Base-by-base conservation (phyloP, 2,888 invertebrate species). In the Mimumesa dahlbomi region DNA sequence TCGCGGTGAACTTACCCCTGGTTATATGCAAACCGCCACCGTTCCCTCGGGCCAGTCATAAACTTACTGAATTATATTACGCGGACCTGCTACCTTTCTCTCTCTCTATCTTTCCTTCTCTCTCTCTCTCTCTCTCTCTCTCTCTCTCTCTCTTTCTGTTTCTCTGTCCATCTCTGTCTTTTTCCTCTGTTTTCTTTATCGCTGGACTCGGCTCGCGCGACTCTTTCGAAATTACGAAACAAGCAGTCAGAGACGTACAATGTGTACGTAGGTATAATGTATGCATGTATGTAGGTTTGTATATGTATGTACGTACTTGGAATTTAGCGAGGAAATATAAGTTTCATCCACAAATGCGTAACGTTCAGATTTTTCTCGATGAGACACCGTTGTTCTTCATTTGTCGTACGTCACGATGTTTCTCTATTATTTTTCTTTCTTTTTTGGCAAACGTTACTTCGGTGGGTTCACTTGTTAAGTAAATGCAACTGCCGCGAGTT, bases 21-120 rank as follows among this genome's bases (percentile, higher is more conserved):
- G 87, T 88, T 88, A 86, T 88, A 88, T 88, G 88, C 88, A 88
- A 89, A 88, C 88, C 86, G 74, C 85, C 87, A 84, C 84, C 84
- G 82, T 82, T 85, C 87, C 85, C 87, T 72, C 79, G 84, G 85
- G 85, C 86, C 84, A 85, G 88, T 88, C 88, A 88, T 88, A 89
- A 88, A 89, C 87, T 88, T 88, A 87, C 88, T 84, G 88, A 88
- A 89, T 88, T 87, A 87, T 88, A 88, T 88, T 88, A 88, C 84
- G 81, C 82, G 83, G 85, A 75, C 81, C 69, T 74, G 69, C 73
- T 74, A 57, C 73, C 75, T 66, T 77, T 69, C 72, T 72, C 69
- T 70, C 61, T 65, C 16, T 59, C 21, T 43, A 19, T 29, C 61
- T 45, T n/a, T 16, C 36, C 59, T 36, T 36, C 19, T 48, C 62